Conservation (phyloP, 2,888 invertebrate genomes). For the Agrochola circellaris region DNA sequence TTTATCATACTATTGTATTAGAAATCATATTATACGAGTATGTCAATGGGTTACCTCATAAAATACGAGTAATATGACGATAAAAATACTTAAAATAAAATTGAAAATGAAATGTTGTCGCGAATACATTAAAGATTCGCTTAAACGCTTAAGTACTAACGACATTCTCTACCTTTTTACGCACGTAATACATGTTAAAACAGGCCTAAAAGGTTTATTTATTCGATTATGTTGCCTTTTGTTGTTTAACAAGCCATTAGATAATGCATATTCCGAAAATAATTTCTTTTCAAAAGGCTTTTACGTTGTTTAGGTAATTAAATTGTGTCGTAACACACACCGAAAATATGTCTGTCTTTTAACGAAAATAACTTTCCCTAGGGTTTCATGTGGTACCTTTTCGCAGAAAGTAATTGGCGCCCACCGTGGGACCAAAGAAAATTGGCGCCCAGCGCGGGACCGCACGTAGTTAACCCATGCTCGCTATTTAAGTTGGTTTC, state of each 20-base stretch:
- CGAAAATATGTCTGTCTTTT: constrained; percentile 43
- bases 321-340: constrained; percentile 49
- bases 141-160: constrained; percentile 60
- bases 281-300: constrained; percentile 59
- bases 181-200: constrained; percentile 69
- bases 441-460: constrained; percentile 73
- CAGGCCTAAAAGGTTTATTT: constrained; percentile 72
- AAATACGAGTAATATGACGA: constrained; percentile 42
- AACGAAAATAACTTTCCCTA: constrained; percentile 41
- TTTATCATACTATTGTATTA: neutral
- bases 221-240: constrained; percentile 70
- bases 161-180: constrained; percentile 69
- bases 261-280: constrained; percentile 61
- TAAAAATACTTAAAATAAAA: constrained; percentile 32
- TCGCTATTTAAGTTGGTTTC: constrained; percentile 71
- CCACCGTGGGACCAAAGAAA: constrained; percentile 63
- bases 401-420: constrained; percentile 63
- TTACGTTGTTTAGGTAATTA: constrained; percentile 48
- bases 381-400: constrained; percentile 37
- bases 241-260: constrained; percentile 70
- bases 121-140: constrained; percentile 53
- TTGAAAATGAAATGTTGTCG: constrained; percentile 49
- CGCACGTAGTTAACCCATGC: constrained; percentile 65
- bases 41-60: constrained; percentile 16
- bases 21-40: neutral